Conservation (phyloP, 2,113 vertebrate genomes). For the Campylomormyrus numenius region DNA sequence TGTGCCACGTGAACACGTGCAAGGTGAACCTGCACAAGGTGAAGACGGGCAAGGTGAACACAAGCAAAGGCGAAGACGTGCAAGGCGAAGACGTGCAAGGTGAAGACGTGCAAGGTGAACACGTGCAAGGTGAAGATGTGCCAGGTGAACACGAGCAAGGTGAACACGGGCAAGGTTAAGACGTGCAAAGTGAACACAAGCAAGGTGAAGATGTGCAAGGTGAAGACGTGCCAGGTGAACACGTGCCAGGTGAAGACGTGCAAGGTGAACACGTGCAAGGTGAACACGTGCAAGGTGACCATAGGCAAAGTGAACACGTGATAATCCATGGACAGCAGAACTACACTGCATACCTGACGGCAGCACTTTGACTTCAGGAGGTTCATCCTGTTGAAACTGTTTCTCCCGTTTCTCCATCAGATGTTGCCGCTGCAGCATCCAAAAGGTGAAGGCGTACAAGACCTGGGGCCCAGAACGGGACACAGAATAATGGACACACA, state of each 20-base stretch:
- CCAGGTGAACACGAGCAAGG: not conserved
- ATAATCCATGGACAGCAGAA: not conserved
- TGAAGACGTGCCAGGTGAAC: not conserved
- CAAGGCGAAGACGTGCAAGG: not conserved
- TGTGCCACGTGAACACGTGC: too few species aligned
- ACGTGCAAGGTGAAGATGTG: not conserved
- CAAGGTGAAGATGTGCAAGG: not conserved
- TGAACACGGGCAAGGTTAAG: too few species aligned
- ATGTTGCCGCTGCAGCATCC: constrained; percentile 67
- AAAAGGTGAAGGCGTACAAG: constrained; percentile 59
- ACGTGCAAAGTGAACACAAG: too few species aligned
- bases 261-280: not conserved
- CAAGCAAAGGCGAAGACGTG: not conserved
- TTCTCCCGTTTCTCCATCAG: constrained; percentile 49
- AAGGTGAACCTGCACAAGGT: not conserved
- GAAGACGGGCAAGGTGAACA: not conserved
- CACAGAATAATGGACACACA: not conserved
- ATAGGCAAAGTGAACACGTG: not conserved
- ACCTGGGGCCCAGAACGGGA: constrained; percentile 48
- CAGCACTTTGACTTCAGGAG: constrained; percentile 42
- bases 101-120: not conserved
- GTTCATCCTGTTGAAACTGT: constrained; percentile 34
- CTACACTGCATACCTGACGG: constrained; percentile 20
- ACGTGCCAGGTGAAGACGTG: too few species aligned
- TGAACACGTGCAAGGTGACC: not conserved